Evolutionary conservation across 2,113 vertebrate genomes (phyloP).

Genomic region (Pongo abelii): DNA sequence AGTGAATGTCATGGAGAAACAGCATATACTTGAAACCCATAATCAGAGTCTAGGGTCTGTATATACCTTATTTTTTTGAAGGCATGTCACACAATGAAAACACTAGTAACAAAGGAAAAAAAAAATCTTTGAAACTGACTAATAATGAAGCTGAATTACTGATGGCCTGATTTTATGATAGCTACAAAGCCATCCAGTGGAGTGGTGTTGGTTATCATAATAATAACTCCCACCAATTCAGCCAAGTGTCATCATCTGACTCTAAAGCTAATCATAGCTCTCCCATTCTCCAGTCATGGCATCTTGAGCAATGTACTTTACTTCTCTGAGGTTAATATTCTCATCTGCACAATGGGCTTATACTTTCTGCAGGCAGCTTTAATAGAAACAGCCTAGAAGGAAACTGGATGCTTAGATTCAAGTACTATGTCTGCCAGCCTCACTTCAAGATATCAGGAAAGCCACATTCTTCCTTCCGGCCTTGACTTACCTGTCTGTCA

Average conservation of each 20-base stretch:
- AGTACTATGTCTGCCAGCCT: not conserved
- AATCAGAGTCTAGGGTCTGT: not conserved
- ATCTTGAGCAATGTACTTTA: not conserved
- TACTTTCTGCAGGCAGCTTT: not conserved
- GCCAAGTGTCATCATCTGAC: not conserved
- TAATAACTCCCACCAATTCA: not conserved
- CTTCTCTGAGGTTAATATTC: not conserved
- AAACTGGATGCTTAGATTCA: not conserved
- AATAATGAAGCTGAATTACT: not conserved
- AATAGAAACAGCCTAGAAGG: not conserved
- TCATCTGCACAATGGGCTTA: not conserved
- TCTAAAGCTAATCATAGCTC: not conserved
- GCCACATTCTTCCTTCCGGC: not conserved
- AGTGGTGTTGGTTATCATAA: not conserved
- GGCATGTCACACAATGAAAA: not conserved
- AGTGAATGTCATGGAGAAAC: not conserved
- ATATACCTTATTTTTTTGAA: conserved; percentile 29
- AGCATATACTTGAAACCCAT: not conserved
- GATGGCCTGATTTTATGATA: not conserved
- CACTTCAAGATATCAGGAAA: not conserved
- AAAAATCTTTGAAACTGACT: not conserved
- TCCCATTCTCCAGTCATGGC: not conserved
- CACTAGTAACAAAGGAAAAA: not conserved
- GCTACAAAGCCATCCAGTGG: not conserved
- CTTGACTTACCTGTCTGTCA: not conserved